Base-by-base conservation (phyloP, 2,113 vertebrate species). In the Ictidomys tridecemlineatus region DNA sequence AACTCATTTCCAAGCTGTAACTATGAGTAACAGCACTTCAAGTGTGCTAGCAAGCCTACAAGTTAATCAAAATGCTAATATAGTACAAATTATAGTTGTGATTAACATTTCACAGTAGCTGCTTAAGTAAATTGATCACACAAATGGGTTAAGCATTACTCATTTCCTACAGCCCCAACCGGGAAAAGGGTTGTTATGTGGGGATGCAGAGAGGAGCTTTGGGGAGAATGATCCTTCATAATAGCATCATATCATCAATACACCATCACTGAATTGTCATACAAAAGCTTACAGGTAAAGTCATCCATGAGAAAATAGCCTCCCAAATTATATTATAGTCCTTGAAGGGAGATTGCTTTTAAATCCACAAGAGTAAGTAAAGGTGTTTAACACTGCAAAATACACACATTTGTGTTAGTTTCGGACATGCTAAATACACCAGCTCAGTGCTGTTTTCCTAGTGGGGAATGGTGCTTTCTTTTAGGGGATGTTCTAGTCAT, bases 51-150 rank as follows among this genome's bases (percentile, higher is more conserved):
- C n/a, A n/a, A n/a, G n/a, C n/a, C n/a, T n/a, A n/a, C n/a, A n/a
- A n/a, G n/a, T n/a, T n/a, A n/a, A n/a, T n/a, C n/a, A n/a, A n/a
- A n/a, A n/a, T n/a, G n/a, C n/a, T n/a, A n/a, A n/a, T n/a, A n/a
- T n/a, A n/a, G n/a, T n/a, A n/a, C n/a, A n/a, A n/a, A n/a, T n/a
- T n/a, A n/a, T n/a, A n/a, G n/a, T n/a, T n/a, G n/a, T n/a, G n/a
- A n/a, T n/a, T n/a, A n/a, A n/a, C n/a, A 99, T 99, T 99, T 99
- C 99, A 99, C 99, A 99, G 99, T 99, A 99, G 99, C 99, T 99
- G 99, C 99, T 99, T 99, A 98, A 99, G 99, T 99, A 99, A 99
- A 99, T 99, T 99, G 99, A 99, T 99, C 99, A 99, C 98, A 99
- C 99, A 98, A 98, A 98, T 99, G 98, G 99, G 99, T 99, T 99